Percentiles rank a stretch among this genome's conserved stretches.
Conservation (phyloP, 1,140 invertebrate genomes). For the Rhagoletis zephyria region DNA sequence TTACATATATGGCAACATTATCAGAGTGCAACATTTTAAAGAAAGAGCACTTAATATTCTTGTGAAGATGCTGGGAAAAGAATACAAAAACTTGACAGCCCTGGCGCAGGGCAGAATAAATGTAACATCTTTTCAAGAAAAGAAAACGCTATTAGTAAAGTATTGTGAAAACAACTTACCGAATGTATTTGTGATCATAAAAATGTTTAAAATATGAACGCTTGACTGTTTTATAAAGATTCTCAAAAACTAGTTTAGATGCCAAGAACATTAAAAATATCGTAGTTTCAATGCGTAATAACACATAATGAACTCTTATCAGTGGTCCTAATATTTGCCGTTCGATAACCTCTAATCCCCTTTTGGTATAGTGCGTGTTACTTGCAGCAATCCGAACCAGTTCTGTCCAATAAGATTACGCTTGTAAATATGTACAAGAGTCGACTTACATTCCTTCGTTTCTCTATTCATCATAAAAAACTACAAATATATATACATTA, state of each 20-base stretch:
- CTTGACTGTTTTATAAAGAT: not conserved
- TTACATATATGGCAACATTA: no score
- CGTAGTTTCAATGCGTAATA: constrained; percentile 13
- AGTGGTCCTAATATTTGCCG: constrained; percentile 11
- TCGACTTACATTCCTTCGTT: constrained; percentile 14
- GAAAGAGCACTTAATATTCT: no score
- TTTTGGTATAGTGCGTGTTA: not conserved
- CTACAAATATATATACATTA: no score
- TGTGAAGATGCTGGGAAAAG: no score
- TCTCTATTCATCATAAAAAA: not conserved
- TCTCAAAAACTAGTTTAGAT: not conserved
- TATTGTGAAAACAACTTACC: no score
- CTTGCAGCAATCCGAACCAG: not conserved
- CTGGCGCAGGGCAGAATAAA: no score
- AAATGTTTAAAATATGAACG: no score
- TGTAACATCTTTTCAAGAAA: no score
- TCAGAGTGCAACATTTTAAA: no score
- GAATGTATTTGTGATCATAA: no score
- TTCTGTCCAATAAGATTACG: not conserved
- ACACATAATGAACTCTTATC: constrained; percentile 51
- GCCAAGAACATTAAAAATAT: not conserved
- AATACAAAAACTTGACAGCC: no score
- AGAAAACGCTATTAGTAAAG: no score
- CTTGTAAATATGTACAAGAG: not conserved
- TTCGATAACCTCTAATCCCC: constrained; percentile 46